These are phyloP conservation scores for Cheilinus undulatus DNA, from an alignment of 2,113 vertebrate genomes.

Conservation along the genomic window DNA sequence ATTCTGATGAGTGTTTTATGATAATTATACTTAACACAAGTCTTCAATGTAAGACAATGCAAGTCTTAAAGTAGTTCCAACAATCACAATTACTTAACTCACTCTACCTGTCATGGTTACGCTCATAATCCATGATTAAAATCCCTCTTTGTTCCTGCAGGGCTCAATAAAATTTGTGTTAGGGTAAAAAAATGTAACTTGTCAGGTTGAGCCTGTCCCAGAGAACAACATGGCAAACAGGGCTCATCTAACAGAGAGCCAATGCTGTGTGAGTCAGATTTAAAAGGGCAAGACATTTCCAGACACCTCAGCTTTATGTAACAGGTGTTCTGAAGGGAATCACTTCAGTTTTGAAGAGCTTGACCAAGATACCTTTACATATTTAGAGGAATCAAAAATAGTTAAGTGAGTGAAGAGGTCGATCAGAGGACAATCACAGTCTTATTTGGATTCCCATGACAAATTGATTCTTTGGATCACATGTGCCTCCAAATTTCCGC, in stretches of 20 bases:
- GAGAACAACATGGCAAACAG: not conserved
- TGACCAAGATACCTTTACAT: too few species aligned
- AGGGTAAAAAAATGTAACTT: not conserved
- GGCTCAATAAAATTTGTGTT: not conserved
- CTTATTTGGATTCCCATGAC: too few species aligned
- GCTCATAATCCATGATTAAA: not conserved
- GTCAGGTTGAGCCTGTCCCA: conserved; percentile 38
- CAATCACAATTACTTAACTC: too few species aligned
- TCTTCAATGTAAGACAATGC: too few species aligned
- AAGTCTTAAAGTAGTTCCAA: too few species aligned
- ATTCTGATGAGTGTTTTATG: not conserved
- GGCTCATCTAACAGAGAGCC: not conserved
- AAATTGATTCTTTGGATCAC: too few species aligned
- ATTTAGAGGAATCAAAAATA: too few species aligned
- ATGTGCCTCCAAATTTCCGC: too few species aligned
- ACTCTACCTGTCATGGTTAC: not conserved
- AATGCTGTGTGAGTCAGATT: not conserved
- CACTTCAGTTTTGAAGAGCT: too few species aligned
- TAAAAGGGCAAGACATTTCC: not conserved
- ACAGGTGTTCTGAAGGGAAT: not conserved
- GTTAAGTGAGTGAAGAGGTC: too few species aligned
- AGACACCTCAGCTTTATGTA: not conserved
- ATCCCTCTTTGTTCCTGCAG: not conserved
- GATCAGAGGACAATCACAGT: too few species aligned
- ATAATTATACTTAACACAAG: too few species aligned